Evolutionary conservation across 2,797 vertebrate genomes (phyloP).

Genomic region (Amphiprion clarkii): DNA sequence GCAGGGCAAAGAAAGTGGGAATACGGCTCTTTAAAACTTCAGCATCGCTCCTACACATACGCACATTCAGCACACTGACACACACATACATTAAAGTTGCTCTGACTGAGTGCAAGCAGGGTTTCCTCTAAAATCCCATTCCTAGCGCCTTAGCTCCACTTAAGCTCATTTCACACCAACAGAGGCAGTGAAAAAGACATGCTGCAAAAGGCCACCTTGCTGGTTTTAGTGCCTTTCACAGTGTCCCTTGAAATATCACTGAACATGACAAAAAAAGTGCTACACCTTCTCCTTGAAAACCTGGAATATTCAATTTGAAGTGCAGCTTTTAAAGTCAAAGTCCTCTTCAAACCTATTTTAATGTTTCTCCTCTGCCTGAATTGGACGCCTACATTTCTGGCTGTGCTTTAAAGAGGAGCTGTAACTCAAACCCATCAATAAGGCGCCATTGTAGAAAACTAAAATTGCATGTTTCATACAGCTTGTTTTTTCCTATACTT

Average conservation of each 20-base stretch:
- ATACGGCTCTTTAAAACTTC: slow-evolving; percentile 18
- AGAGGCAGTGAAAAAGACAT: slow-evolving; percentile 29
- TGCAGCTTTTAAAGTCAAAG: slow-evolving; percentile 16
- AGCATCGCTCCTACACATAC: slow-evolving; percentile 17
- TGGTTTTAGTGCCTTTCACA: slow-evolving; percentile 25
- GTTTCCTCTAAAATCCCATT: slow-evolving; percentile 55
- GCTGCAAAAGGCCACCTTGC: slow-evolving; percentile 20
- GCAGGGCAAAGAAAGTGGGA: slow-evolving; percentile 14
- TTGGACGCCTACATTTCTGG: neutral
- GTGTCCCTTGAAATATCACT: neutral
- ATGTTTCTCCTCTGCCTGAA: slow-evolving; percentile 9
- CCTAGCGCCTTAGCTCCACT: slow-evolving; percentile 44
- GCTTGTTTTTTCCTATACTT: no score
- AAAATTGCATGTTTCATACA: no score
- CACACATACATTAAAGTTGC: slow-evolving; percentile 3
- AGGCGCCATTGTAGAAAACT: no score
- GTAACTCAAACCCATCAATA: slow-evolving; percentile 1
- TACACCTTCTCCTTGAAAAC: neutral
- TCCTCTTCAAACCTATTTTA: neutral
- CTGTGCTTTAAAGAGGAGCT: slow-evolving; percentile 9
- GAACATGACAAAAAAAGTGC: slow-evolving; percentile 21
- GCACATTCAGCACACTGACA: slow-evolving; percentile 50
- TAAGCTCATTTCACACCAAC: slow-evolving; percentile 61
- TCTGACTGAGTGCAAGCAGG: slow-evolving; percentile 17
- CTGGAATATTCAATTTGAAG: slow-evolving; percentile 5